Percentiles rank a stretch among this genome's conserved stretches.
These are phyloP conservation scores for Platichthys flesus DNA, from an alignment of 2,113 vertebrate species.

Conservation along the genomic window DNA sequence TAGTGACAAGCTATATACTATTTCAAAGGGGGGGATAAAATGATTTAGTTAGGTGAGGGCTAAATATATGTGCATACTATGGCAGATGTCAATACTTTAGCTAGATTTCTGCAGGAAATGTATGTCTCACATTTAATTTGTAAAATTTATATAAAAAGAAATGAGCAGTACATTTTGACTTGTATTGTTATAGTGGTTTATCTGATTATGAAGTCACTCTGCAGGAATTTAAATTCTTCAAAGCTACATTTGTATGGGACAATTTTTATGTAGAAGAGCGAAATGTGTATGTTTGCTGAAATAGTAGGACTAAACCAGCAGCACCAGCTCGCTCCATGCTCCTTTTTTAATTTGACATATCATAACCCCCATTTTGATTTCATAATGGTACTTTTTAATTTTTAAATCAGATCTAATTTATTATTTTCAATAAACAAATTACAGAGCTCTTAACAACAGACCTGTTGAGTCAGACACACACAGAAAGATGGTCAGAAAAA, in stretches of 20 bases:
- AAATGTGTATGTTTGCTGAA: constrained; percentile 59
- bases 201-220: constrained; percentile 63
- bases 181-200: constrained; percentile 56
- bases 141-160: constrained; percentile 42
- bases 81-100: too few species aligned
- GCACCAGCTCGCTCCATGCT: constrained; percentile 42
- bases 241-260: background rate
- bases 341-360: constrained; percentile 2
- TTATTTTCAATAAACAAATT: constrained; percentile 40
- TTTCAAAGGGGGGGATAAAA: background rate
- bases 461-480: constrained; percentile 64
- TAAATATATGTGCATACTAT: background rate
- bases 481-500: constrained; percentile 31
- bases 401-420: constrained; percentile 46
- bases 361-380: constrained; percentile 34
- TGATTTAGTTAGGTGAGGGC: constrained; percentile 16
- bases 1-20: background rate
- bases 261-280: constrained; percentile 44
- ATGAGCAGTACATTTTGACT: constrained; percentile 52
- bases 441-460: constrained; percentile 85
- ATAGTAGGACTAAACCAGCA: constrained; percentile 63
- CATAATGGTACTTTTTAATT: constrained; percentile 35
- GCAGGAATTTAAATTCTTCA: constrained; percentile 34
- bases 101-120: background rate
- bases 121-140: background rate